Evolutionary conservation across 2,797 vertebrate species (phyloP).

Genomic region (Cynodonichthys magdalenae): DNA sequence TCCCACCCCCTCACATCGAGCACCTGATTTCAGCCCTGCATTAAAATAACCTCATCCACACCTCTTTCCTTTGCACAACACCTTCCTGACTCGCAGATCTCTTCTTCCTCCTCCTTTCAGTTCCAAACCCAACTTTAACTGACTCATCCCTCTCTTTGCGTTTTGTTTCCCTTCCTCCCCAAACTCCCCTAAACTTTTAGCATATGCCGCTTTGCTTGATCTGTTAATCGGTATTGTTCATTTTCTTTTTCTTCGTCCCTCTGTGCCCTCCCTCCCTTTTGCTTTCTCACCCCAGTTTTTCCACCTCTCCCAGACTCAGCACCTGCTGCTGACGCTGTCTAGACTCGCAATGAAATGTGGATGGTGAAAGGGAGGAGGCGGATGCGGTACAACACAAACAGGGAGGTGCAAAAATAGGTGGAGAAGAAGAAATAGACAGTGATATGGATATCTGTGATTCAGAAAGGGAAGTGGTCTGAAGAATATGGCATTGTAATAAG

Average conservation of each 20-base stretch:
- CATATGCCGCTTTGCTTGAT: conserved; percentile 66
- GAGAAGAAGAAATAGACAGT: conserved; percentile 7
- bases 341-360: conserved; percentile 61
- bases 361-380: conserved; percentile 28
- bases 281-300: conserved; percentile 59
- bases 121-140: conserved; percentile 54
- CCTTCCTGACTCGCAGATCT: conserved; percentile 57
- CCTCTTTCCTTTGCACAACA: conserved; percentile 38
- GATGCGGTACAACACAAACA: conserved; percentile 16
- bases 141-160: conserved; percentile 42
- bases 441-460: conserved; percentile 25
- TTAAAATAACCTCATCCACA: conserved; percentile 59
- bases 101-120: conserved; percentile 20
- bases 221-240: conserved; percentile 72
- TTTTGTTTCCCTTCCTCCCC: conserved; percentile 41
- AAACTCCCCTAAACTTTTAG: conserved; percentile 67
- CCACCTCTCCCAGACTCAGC: conserved; percentile 45
- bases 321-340: conserved; percentile 67
- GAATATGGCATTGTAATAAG: conserved; percentile 21
- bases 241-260: conserved; percentile 50
- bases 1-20: conserved; percentile 24
- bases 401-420: conserved; percentile 15
- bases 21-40: conserved; percentile 50
- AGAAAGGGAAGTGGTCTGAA: conserved; percentile 25
- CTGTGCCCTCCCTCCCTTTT: conserved; percentile 19